Evolutionary conservation across 2,113 vertebrate genomes (phyloP), one percentile per base, ranked within the genome.

Genomic region (Polypterus senegalus): DNA sequence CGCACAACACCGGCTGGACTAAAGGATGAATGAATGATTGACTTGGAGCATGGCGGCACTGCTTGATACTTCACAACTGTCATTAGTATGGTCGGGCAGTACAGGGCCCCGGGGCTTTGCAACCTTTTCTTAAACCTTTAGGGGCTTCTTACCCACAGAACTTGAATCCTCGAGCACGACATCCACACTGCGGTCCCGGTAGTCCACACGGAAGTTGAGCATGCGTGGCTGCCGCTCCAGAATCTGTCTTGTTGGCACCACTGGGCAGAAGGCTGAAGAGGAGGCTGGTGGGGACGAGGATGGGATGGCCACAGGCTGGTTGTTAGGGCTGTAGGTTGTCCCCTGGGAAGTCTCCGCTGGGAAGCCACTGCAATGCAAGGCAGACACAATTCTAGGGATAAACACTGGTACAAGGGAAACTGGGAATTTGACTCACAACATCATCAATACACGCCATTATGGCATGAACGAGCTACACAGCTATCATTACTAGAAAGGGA

Each of bases 191-290:
- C 88, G 91, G 73, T 97, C 92, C 76, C 94, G 89, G 82, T 98
- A 98, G 71, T 98, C 94, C 72, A 98, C 92, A 64, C 80, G 90
- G 81, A 98, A 97, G 81, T 95, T 90, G 57, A 98, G 83, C 94
- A 98, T 94, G 47, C 96, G 88, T 44, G 94, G 86, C 9, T 96
- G 94, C 10, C 91, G 87, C 81, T 98, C 96, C 73, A 98, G 84
- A 67, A 97, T 92, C 75, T 91, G 93, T 79, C 93, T 88, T 48
- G 91, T 83, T 63, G 90, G 74, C 75, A 86, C 77, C 77, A 91
- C 78, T 0, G 94, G 91, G 76, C 89, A 94, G 81, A 94, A 95
- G 0, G 90, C 91, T 57, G 92, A 94, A 65, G 90, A 83, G 48
- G 88, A 88, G 54, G 88, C 72, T 0, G 91, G 80, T 60, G 91